These are phyloP conservation scores for Bambusicola thoracicus DNA, from an alignment of 2,113 vertebrate genomes.

Conservation along the genomic window DNA sequence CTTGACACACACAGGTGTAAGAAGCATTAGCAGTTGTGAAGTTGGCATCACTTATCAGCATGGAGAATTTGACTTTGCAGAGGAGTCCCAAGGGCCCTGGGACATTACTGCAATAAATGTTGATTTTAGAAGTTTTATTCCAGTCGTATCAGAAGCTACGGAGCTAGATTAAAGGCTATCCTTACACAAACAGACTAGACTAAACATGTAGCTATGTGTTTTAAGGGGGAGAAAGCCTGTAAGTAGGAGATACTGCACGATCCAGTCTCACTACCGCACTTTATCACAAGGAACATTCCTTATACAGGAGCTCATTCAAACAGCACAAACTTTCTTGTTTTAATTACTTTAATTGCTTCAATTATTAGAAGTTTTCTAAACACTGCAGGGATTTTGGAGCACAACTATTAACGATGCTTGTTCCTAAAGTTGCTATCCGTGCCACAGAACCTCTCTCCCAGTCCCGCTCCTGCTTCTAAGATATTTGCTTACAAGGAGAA, in stretches of 20 bases:
- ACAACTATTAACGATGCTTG: neutral
- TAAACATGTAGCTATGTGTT: conserved; percentile 28
- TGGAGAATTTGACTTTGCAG: neutral
- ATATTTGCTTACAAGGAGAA: neutral
- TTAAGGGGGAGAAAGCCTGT: neutral
- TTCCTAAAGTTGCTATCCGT: neutral
- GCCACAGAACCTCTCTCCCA: neutral
- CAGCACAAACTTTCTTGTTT: neutral
- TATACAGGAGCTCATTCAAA: neutral
- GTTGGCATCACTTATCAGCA: rapidly evolving
- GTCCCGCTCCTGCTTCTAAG: neutral
- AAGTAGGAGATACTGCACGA: neutral
- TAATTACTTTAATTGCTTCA: conserved; percentile 56
- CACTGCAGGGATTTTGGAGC: conserved; percentile 20
- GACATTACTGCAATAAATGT: neutral
- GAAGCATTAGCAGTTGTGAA: neutral
- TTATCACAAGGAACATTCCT: conserved; percentile 11
- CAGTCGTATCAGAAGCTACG: neutral
- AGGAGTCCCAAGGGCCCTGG: neutral
- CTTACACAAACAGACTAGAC: conserved; percentile 13
- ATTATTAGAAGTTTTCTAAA: conserved; percentile 22
- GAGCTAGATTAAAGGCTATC: neutral
- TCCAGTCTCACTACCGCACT: neutral
- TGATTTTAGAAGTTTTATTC: neutral
- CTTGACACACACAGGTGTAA: neutral